Conservation (phyloP, 2,888 invertebrate species). For the Tipula helvola region DNA sequence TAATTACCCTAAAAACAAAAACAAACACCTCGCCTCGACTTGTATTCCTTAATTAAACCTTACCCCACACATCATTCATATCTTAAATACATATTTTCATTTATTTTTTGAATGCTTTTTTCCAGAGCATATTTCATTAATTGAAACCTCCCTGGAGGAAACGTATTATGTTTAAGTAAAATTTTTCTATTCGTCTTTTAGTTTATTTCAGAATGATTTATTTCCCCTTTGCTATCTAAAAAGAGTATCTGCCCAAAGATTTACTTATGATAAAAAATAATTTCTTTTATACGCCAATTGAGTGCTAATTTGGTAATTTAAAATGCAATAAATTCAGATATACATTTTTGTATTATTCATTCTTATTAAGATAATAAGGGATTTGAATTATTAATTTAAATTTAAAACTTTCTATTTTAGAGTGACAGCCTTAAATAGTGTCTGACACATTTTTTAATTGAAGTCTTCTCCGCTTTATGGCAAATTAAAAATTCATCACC, state of each 20-base stretch:
- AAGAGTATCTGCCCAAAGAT: neutral
- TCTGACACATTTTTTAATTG: neutral
- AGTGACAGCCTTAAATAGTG: neutral
- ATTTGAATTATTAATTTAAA: neutral
- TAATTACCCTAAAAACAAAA: neutral
- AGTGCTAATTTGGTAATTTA: neutral
- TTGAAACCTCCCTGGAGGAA: neutral
- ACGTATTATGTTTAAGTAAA: neutral
- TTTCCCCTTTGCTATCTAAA: neutral
- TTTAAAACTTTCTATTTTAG: neutral
- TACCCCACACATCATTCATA: neutral
- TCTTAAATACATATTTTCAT: neutral
- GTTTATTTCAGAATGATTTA: neutral
- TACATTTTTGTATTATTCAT: neutral
- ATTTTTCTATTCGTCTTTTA: neutral
- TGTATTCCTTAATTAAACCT: neutral
- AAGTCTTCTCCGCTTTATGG: neutral
- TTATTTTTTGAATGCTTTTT: neutral
- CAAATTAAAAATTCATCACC: neutral
- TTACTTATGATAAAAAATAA: neutral
- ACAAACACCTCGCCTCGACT: neutral
- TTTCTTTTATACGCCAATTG: conserved; percentile 4
- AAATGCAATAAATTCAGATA: neutral
- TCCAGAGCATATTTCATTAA: neutral
- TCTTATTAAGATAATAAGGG: neutral